Conservation (phyloP, 2,797 vertebrate species). For the Botia kubotai region DNA sequence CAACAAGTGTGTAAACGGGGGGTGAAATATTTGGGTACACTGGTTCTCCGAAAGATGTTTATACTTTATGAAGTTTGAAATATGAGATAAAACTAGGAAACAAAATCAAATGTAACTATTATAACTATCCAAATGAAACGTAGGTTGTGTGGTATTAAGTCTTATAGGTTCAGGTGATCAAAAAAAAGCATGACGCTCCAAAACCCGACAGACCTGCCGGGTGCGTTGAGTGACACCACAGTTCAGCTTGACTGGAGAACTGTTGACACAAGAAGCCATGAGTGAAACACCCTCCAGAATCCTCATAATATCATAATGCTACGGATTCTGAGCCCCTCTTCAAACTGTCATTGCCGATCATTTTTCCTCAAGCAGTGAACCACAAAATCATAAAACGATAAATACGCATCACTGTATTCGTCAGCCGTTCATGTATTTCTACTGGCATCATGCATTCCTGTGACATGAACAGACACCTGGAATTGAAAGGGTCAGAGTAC, state of each 20-base stretch:
- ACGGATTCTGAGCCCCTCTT: no score
- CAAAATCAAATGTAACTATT: no score
- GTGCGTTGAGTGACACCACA: constrained; percentile 46
- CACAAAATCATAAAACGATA: background rate
- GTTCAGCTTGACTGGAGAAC: constrained; percentile 4
- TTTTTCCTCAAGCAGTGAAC: no score
- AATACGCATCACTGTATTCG: background rate
- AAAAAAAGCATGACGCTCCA: background rate
- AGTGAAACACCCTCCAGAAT: constrained; percentile 8
- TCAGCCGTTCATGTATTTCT: background rate
- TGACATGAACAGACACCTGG: background rate
- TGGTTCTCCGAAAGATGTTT: background rate
- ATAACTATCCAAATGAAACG: background rate
- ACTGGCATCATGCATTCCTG: background rate
- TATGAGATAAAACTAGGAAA: background rate
- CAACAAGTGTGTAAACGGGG: background rate
- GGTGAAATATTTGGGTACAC: background rate
- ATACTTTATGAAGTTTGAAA: constrained; percentile 2
- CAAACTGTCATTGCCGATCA: background rate
- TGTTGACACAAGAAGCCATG: background rate
- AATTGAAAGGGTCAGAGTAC: background rate
- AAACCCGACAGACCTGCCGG: constrained; percentile 53
- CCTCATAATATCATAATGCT: background rate
- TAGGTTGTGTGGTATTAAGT: background rate
- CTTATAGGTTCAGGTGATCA: background rate